Percentiles rank a stretch among this genome's conserved stretches.
Evolutionary conservation across 2,797 vertebrate species (phyloP).

Genomic region (Todus mexicanus): DNA sequence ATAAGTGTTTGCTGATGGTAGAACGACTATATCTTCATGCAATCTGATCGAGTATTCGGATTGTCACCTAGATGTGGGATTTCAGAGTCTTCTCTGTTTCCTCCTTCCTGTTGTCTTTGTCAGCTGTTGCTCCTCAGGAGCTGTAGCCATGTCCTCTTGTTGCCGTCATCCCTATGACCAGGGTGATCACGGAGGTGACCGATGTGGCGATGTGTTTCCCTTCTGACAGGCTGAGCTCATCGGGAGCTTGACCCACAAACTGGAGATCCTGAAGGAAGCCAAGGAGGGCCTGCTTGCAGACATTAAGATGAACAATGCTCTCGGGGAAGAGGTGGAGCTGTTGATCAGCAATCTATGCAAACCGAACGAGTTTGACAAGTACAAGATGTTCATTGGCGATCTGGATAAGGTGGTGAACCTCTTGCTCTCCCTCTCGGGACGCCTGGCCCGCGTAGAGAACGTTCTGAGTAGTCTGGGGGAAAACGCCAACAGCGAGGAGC

Average conservation of each 20-base stretch:
- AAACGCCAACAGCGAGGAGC: slow-evolving; percentile 78
- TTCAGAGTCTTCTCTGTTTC: not conserved
- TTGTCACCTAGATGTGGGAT: not conserved
- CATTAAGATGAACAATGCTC: slow-evolving; percentile 78
- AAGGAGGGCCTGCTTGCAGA: slow-evolving; percentile 82
- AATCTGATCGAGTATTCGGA: not conserved
- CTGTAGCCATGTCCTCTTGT: not conserved
- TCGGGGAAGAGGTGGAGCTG: slow-evolving; percentile 80
- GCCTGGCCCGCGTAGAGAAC: slow-evolving; percentile 87
- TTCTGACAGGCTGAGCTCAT: slow-evolving; percentile 85
- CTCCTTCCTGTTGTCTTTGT: not conserved
- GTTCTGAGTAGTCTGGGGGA: slow-evolving; percentile 78
- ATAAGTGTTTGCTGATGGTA: not conserved
- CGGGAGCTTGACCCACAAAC: slow-evolving; percentile 80
- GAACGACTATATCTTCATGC: not conserved
- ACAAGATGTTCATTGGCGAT: slow-evolving; percentile 93
- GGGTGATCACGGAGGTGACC: not conserved
- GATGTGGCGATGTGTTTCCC: not conserved
- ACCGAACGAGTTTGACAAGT: slow-evolving; percentile 92
- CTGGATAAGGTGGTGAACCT: slow-evolving; percentile 96
- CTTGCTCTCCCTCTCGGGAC: slow-evolving; percentile 90
- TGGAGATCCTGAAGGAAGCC: slow-evolving; percentile 80
- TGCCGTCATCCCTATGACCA: not conserved
- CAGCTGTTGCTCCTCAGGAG: not conserved
- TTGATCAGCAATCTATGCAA: slow-evolving; percentile 85